These are phyloP conservation scores for Frankliniella fusca DNA, from an alignment of 2,888 invertebrate species.

Conservation along the genomic window DNA sequence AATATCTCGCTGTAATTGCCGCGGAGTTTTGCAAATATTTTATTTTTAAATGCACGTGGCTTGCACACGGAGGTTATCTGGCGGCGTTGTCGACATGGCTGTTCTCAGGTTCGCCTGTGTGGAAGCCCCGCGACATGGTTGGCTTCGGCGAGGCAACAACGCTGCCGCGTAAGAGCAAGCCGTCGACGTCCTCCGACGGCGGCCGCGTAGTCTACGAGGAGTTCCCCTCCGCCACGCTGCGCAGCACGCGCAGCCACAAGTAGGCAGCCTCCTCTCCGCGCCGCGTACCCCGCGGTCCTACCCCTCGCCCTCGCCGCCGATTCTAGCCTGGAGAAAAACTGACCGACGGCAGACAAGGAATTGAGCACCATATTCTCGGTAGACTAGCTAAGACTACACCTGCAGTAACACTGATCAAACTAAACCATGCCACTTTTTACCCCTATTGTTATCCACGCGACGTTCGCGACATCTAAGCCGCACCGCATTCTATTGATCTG, in stretches of 20 bases:
- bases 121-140: slow-evolving; percentile 88
- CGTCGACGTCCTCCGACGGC: slow-evolving; percentile 38
- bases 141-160: slow-evolving; percentile 60
- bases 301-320: neutral
- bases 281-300: neutral
- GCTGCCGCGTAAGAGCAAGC: slow-evolving; percentile 57
- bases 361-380: no score
- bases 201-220: slow-evolving; percentile 33
- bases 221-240: slow-evolving; percentile 9
- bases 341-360: no score
- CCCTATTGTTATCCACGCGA: no score
- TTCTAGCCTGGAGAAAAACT: neutral
- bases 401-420: neutral
- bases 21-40: no score
- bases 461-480: no score
- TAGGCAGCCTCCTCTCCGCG: neutral
- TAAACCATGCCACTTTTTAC: no score
- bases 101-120: slow-evolving; percentile 84
- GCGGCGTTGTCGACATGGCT: no score
- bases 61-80: no score
- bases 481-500: no score
- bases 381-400: neutral
- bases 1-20: no score
- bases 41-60: no score
- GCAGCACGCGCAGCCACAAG: slow-evolving; percentile 16